phyloP scores from a whole-genome alignment of 2,797 vertebrate species.

The Channa striata region DNA sequence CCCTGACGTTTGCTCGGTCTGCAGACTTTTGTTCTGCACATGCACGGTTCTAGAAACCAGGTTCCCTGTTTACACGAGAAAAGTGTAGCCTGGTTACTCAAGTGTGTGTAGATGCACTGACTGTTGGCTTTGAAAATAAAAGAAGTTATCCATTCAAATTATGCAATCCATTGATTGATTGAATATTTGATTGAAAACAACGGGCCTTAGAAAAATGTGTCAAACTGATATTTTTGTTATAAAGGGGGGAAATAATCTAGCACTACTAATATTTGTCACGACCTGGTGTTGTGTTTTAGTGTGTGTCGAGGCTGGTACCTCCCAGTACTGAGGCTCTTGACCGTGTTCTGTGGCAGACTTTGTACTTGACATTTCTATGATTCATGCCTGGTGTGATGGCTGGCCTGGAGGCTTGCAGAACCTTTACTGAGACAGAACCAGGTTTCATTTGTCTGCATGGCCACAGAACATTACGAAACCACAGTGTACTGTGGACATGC shows the following conservation, averaged over 20 bases:
- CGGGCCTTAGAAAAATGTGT: too few species aligned
- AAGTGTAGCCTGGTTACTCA: too few species aligned
- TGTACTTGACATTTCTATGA: slow-evolving; percentile 84
- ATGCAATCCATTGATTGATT: too few species aligned
- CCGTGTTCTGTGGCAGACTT: slow-evolving; percentile 74
- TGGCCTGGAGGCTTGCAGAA: slow-evolving; percentile 79
- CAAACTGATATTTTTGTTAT: background rate
- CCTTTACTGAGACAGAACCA: slow-evolving; percentile 77
- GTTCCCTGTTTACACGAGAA: too few species aligned
- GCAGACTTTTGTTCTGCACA: too few species aligned
- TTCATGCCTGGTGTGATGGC: slow-evolving; percentile 81
- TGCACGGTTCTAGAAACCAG: too few species aligned
- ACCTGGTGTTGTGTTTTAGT: slow-evolving; percentile 19
- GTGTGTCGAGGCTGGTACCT: slow-evolving; percentile 11
- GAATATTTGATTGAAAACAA: too few species aligned
- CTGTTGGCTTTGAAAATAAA: too few species aligned
- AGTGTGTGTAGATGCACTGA: too few species aligned
- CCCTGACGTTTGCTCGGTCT: too few species aligned
- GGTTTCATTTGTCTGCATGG: slow-evolving; percentile 51
- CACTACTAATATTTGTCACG: background rate
- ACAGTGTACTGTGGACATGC: background rate
- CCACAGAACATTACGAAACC: slow-evolving; percentile 47
- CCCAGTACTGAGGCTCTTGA: slow-evolving; percentile 38
- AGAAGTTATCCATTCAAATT: too few species aligned
- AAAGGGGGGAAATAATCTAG: too few species aligned